Base-by-base conservation (phyloP, 1,140 invertebrate genomes). In the Drosophila sturtevanti region DNA sequence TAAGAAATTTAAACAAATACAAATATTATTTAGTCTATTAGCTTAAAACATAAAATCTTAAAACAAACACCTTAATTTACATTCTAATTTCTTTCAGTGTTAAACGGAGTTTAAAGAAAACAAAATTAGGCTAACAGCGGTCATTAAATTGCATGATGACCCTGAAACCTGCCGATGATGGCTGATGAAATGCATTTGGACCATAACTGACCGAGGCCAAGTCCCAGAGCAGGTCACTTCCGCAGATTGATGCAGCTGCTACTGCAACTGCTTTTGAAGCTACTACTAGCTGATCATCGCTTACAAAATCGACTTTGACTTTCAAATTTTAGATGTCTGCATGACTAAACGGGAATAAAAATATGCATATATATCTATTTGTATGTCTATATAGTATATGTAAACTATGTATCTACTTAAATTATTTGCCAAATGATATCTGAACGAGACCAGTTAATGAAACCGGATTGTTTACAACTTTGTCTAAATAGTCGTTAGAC, bases 291-390 rank as follows among this genome's bases (percentile, higher is more conserved):
- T 12, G 37, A 14, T 52, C 34, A 41, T 24, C 54, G 82, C 79
- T 86, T 86, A 76, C 82, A 79, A 86, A 87, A 87, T 74, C 69
- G 69, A 81, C 63, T 74, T 72, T 89, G 85, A 89, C 85, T 87
- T 87, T 89, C 84, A 89, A 81, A 89, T 75, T 51, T 65, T 55
- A 58, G 4, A 31, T 69, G 14, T 18, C 72, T 11, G 27, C 31
- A 14, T 56, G 54, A 18, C 54, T 11, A 18, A 18, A 21, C 9
- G 41, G 41, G 41, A 48, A 48, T 48, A 5, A 48, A 21, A 10
- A 44, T 44, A 44, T 18, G 4, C 22, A 24, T 3, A 41, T 14
- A n/a, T 38, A 16, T 41, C 24, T 55, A 31, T 55, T 3, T 55
- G 3, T 34, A 31, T 55, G n/a, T 56, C 7, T 56, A 10, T 31